phyloP scores from a whole-genome alignment of 64 coral and sea anemone genomes.

The Acropora yongei region DNA sequence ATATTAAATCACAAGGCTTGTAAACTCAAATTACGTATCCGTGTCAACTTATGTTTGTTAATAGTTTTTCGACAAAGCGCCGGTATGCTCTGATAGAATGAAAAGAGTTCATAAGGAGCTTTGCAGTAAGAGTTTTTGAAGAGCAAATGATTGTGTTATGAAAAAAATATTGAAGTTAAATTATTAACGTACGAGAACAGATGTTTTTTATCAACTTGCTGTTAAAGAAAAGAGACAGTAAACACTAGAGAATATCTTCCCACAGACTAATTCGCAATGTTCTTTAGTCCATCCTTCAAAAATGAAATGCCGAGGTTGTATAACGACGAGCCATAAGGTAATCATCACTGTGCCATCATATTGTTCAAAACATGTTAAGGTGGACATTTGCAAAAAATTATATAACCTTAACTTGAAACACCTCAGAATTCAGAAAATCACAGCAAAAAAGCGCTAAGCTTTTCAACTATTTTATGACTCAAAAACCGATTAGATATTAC shows the following conservation, averaged over 20 bases:
- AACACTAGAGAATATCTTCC: background rate
- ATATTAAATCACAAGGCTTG: background rate
- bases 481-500: no score
- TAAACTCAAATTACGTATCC: background rate
- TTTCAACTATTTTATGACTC: no score
- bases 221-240: background rate
- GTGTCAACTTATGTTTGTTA: background rate
- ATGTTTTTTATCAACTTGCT: slow-evolving; percentile 4
- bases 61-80: background rate
- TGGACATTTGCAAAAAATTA: background rate
- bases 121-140: background rate
- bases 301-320: slow-evolving; percentile 39
- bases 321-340: slow-evolving; percentile 20
- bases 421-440: no score
- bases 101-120: background rate
- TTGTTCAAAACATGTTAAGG: no score
- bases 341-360: background rate
- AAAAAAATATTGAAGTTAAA: slow-evolving; percentile 23
- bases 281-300: background rate
- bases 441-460: no score
- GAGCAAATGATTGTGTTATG: background rate
- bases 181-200: slow-evolving; percentile 32
- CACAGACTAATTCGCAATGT: background rate
- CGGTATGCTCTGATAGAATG: background rate
- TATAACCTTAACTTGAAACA: background rate